Base-by-base conservation (phyloP, 2,113 vertebrate genomes). In the Bothrops jararaca region DNA sequence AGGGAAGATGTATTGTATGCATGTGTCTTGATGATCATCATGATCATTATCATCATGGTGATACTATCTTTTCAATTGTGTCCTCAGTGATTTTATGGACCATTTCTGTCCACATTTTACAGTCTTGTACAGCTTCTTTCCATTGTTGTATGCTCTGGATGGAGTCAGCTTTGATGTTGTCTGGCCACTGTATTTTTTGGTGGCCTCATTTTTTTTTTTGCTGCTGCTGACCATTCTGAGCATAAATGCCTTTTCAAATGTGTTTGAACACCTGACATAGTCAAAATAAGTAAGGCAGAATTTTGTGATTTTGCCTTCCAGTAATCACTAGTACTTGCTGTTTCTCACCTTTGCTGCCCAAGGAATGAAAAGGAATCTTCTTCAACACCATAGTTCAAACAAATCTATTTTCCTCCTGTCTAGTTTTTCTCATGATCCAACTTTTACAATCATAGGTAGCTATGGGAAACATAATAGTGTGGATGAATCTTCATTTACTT, bases 1-100 rank as follows among this genome's bases (percentile, higher is more conserved):
- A 94, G 91, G 90, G 9, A 58, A 58, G 57, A 26, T 58, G 24
- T 58, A 26, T 95, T 13, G 5, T 29, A 60, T 96, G 89, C 91
- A 18, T 52, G 0, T 94, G 93, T 93, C 90, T 57, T 86, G 45
- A 52, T 57, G 60, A 64, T 64, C 26, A n/a, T n/a, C 3, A 64
- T 64, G 3, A 60, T 64, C 1, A 64, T 29, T 4, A 29, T 60
- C 26, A 29, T 64, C 58, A 29, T 64, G 26, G 26, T n/a, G 4
- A 64, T n/a, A 64, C 60, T 13, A 64, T 64, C 23, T 12, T 12
- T 64, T 64, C 29, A 13, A 12, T 64, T 64, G 60, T n/a, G 11
- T 64, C 60, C 11, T n/a, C 60, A 13, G 26, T 64, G 60, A 64
- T 64, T 64, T 64, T n/a, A 64, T 4, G 26, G 4, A 64, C 1